Conservation (phyloP, 2,888 invertebrate genomes). For the Pycnomerus fuliginosus region DNA sequence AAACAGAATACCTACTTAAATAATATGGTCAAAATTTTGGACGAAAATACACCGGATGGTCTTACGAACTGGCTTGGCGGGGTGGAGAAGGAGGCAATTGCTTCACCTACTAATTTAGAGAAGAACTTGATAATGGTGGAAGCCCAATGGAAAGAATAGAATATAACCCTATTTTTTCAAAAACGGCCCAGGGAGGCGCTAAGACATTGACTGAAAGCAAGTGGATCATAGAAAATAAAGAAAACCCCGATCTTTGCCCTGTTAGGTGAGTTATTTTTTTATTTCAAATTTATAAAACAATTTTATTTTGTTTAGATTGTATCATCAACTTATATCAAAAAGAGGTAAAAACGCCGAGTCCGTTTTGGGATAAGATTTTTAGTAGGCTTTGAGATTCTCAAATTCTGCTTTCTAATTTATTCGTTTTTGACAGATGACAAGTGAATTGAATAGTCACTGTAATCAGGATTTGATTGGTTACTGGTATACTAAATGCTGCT, state of each 20-base stretch:
- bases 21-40: slow-evolving; percentile 1
- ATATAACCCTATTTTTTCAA: no score
- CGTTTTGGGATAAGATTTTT: background rate
- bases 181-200: background rate
- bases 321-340: background rate
- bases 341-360: slow-evolving; percentile 1
- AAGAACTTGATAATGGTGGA: slow-evolving; percentile 6
- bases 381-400: background rate
- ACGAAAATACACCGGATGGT: slow-evolving; percentile 11
- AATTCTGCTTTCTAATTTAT: background rate
- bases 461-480: no score
- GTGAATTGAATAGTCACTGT: slow-evolving; percentile 1
- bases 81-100: slow-evolving; percentile 6
- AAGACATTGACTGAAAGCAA: background rate
- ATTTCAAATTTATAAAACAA: background rate
- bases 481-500: no score
- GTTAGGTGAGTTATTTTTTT: background rate
- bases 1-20: slow-evolving; percentile 1
- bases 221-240: slow-evolving; percentile 1
- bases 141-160: no score
- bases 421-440: background rate
- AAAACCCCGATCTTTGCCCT: background rate
- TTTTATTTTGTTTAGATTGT: background rate
- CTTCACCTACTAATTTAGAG: slow-evolving; percentile 3
- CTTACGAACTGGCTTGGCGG: slow-evolving; percentile 9